phyloP scores from a whole-genome alignment of 2,113 vertebrate genomes.

The Empidonax traillii region DNA sequence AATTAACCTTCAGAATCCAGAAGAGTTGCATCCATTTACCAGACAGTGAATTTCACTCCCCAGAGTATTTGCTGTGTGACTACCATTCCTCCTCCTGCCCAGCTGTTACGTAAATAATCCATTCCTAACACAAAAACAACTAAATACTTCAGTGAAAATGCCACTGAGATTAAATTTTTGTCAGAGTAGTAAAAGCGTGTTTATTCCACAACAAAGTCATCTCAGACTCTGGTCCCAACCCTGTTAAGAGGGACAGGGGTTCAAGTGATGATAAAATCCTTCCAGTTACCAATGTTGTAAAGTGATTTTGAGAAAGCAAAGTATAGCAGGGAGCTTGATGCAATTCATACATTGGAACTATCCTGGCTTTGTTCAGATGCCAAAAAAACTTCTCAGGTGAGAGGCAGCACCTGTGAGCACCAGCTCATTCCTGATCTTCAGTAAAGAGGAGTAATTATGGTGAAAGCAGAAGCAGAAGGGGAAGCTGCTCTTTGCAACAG shows the following conservation, averaged over 20 bases:
- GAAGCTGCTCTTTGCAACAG: not conserved
- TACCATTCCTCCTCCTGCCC: not conserved
- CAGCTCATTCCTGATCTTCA: not conserved
- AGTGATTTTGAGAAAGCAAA: not conserved
- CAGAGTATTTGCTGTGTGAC: not conserved
- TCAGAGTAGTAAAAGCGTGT: not conserved
- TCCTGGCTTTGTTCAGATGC: not conserved
- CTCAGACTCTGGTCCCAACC: not conserved
- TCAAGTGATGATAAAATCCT: not conserved
- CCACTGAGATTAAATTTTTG: not conserved
- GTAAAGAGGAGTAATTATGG: not conserved
- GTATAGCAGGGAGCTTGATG: not conserved
- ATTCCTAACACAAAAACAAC: not conserved
- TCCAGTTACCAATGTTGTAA: not conserved
- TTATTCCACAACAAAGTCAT: not conserved
- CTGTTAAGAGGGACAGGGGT: accelerated
- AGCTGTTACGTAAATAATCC: not conserved
- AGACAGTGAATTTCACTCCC: not conserved
- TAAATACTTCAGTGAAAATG: not conserved
- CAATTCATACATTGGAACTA: not conserved
- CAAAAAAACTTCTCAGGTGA: not conserved
- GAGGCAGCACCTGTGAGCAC: not conserved
- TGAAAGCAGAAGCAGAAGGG: not conserved
- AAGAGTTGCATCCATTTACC: not conserved
- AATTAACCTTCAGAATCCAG: conserved; percentile 16